Evolutionary conservation across 1,140 invertebrate species (phyloP).

Genomic region (Druon quercuslanigerum): DNA sequence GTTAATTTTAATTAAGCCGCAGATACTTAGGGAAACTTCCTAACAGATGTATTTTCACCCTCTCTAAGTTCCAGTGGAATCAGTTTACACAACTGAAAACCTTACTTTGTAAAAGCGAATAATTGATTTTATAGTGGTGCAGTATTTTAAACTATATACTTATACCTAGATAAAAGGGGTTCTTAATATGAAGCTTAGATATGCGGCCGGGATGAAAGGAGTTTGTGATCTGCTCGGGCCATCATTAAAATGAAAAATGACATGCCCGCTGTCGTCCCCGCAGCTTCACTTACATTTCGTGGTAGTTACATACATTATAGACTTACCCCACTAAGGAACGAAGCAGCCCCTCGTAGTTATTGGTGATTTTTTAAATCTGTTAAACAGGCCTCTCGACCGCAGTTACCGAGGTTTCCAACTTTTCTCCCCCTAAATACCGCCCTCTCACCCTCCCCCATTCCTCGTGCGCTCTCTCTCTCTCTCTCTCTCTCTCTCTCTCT

Average conservation of each 20-base stretch:
- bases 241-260: constrained; percentile 78
- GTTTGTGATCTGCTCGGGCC: constrained; percentile 53
- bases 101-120: not conserved
- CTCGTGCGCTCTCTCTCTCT: not conserved
- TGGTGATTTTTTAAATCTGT: constrained; percentile 76
- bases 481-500: constrained; percentile 32
- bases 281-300: constrained; percentile 42
- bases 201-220: constrained; percentile 21
- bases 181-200: not conserved
- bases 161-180: not conserved
- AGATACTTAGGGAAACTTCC: too few species aligned
- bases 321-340: constrained; percentile 48
- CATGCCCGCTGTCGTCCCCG: constrained; percentile 61
- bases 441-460: not conserved
- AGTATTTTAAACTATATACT: not conserved
- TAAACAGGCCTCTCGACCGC: constrained; percentile 74
- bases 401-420: constrained; percentile 48
- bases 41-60: too few species aligned
- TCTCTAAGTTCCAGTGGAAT: too few species aligned
- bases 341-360: constrained; percentile 61
- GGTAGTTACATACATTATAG: constrained; percentile 56
- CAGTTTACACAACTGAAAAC: not conserved
- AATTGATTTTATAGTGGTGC: not conserved
- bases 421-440: constrained; percentile 34
- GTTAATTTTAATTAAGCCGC: too few species aligned